Evolutionary conservation across 2,797 vertebrate genomes (phyloP).

Genomic region (Microchirus variegatus): DNA sequence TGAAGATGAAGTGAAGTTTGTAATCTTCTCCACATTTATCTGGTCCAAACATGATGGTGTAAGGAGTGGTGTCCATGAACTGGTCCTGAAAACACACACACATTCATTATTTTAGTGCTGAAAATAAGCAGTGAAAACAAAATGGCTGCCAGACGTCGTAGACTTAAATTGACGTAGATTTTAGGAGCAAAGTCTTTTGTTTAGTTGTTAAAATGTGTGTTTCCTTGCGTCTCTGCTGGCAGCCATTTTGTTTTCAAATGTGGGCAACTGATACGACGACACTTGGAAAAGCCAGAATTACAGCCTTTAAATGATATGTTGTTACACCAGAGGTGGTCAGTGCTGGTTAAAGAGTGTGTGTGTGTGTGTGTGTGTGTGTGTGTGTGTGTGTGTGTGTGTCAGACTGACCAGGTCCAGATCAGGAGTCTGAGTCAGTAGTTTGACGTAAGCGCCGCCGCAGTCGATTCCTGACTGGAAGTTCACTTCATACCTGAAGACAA

Average conservation of each 20-base stretch:
- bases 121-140: no score
- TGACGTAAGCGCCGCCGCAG: slow-evolving; percentile 96
- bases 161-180: no score
- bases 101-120: no score
- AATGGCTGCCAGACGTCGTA: no score
- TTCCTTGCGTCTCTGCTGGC: no score
- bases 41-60: slow-evolving; percentile 99
- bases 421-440: slow-evolving; percentile 90
- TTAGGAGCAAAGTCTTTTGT: no score
- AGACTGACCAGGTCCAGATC: slow-evolving; percentile 89
- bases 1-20: slow-evolving; percentile 98
- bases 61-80: slow-evolving; percentile 95
- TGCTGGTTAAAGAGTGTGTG: no score
- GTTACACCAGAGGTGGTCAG: no score
- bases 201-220: no score
- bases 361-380: neutral
- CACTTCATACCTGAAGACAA: slow-evolving; percentile 91
- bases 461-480: slow-evolving; percentile 98
- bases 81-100: slow-evolving; percentile 81
- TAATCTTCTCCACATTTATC: slow-evolving; percentile 99
- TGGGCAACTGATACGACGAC: no score
- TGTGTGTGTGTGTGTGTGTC: neutral
- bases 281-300: neutral
- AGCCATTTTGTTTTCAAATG: no score
- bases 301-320: neutral